Evolutionary conservation across 1,140 invertebrate genomes (phyloP), one percentile per base, ranked within the genome.

Genomic region (Trachymyrmex cornetzi): DNA sequence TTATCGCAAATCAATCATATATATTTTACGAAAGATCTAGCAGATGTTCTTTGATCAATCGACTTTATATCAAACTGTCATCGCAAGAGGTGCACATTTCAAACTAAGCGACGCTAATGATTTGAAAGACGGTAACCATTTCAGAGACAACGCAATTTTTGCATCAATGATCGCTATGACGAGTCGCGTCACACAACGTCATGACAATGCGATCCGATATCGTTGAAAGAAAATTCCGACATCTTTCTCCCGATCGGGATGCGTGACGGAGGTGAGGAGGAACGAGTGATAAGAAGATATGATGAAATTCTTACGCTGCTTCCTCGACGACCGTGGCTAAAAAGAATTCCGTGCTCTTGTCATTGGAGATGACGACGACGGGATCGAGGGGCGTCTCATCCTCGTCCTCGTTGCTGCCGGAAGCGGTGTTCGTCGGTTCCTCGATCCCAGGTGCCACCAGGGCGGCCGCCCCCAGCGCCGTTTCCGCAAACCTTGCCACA

Each of bases 331-430:
- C 98, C 11, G 98, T 98, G 5, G 97, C 97, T 84, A 98, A 95
- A 95, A 98, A 98, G 93, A 98, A 98, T 93, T 98, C 98, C 6
- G 98, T 98, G 77, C 98, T 98, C 95, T 98, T 98, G 93, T 98
- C 98, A 94, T 98, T 98, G 16, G 98, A 97, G 89, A 98, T 98
- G 88, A 98, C 97, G 77, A 95, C 94, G 24, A 94, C 94, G 19
- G 95, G 95, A 91, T 95, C 95, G 48, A 95, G 79, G 3, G 95
- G 95, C 24, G 94, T 95, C 81, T 95, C 97, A 87, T 98, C 98
- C 86, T 98, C 98, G 89, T 98, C 98, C 91, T 98, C 98, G 87
- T 98, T 98, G 88, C 97, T 98, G 14, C 98, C 98, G n/a, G 98
- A 98, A 5, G 98, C 98, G n/a, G 98, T 98, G 92, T 98, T 98